Evolutionary conservation across 2,797 vertebrate species (phyloP).

Genomic region (Pipistrellus pipistrellus): DNA sequence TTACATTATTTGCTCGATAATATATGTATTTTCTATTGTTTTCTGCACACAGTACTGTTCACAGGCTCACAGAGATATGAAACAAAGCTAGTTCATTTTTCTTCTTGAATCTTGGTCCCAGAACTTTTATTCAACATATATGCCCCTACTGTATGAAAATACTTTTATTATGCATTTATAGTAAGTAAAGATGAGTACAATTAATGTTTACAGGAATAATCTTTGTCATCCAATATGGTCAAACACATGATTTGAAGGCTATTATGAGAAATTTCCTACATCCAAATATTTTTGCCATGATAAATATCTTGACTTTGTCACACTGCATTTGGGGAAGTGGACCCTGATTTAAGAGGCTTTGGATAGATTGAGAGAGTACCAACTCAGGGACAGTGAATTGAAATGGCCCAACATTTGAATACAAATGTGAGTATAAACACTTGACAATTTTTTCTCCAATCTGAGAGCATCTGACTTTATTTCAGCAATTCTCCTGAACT

Average conservation of each 20-base stretch:
- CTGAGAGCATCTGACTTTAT: not conserved
- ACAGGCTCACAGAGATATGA: not conserved
- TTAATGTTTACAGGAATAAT: not conserved
- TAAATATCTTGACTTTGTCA: not conserved
- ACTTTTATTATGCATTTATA: not conserved
- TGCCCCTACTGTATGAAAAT: not conserved
- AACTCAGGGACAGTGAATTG: not conserved
- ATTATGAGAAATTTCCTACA: not conserved
- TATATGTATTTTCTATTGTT: not conserved
- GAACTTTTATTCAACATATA: not conserved
- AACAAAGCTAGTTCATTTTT: not conserved
- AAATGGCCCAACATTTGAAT: not conserved
- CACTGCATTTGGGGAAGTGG: not conserved
- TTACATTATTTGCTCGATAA: not conserved
- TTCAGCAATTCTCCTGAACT: not conserved
- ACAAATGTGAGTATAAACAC: not conserved
- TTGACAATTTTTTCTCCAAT: not conserved
- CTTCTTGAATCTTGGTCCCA: not conserved
- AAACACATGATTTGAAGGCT: not conserved
- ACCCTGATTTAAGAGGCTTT: not conserved
- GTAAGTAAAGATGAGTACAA: not conserved
- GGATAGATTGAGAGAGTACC: not conserved
- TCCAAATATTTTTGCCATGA: not conserved
- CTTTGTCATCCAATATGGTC: not conserved
- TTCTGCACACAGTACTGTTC: not conserved